Base-by-base conservation (phyloP, 2,888 invertebrate species). In the Falcaria lacertinaria region DNA sequence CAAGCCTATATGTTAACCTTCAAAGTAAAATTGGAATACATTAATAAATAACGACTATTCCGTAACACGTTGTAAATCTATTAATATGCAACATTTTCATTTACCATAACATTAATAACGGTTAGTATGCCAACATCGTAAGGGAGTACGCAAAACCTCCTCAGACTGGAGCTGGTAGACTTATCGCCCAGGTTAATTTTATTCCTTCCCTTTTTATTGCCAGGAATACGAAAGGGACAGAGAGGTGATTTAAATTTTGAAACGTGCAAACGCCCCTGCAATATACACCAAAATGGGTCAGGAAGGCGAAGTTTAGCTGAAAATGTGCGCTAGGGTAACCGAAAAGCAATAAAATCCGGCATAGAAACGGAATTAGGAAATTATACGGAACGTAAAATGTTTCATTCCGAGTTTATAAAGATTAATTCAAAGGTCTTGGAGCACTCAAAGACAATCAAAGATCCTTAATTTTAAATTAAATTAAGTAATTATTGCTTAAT, bases 281-380 rank as follows among this genome's bases (percentile, higher is more conserved):
- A 78, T 81, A 83, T 80, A 77, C 78, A 57, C 55, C 75, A 82
- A 88, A 88, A 85, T 88, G 86, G 89, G 89, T 89, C 88, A 88
- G 88, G 86, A 87, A 87, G 82, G 75, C 80, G 82, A 87, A 86
- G 84, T 88, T 88, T 88, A 86, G 80, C 67, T 71, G 74, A 76
- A 74, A 74, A 80, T 76, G 70, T 65, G 77, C 69, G 73, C 78
- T 76, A 75, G 69, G 81, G 78, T 77, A 83, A 78, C 78, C 80
- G 75, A 83, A 80, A 67, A 64, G 79, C 73, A 75, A 78, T 84
- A 84, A 82, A 85, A 82, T 69, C 75, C 66, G 67, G 70, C 64
- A 68, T 74, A 72, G 72, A 70, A 62, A 56, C 65, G 60, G 72
- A 75, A 80, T 82, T 81, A 74, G 74, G 74, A 79, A 84, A 83